Base-by-base conservation (phyloP, 2,113 vertebrate species). In the Willisornis vidua region DNA sequence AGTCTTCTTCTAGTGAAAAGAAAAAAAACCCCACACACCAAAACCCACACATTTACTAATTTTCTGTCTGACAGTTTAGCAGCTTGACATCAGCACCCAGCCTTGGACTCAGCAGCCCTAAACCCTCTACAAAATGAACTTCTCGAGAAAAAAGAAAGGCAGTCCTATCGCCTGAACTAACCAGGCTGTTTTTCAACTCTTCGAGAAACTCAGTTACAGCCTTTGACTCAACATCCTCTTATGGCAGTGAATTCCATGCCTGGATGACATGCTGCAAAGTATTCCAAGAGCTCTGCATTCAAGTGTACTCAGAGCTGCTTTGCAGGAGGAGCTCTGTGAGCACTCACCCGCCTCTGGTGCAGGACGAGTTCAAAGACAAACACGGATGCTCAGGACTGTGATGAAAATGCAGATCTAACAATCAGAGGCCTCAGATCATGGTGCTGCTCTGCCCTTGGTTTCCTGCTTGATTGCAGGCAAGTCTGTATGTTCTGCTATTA, bases 171-270 rank as follows among this genome's bases (percentile, higher is more conserved):
- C 48, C 39, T 79, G 19, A 91, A 81, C 19, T 49, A 72, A 61
- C 62, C 58, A 61, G 48, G 45, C 54, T 76, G 77, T 24, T 86
- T 86, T 90, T 80, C 62, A 87, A 2, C 45, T 45, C 45, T 75
- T 85, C 3, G 10, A 29, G 77, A 91, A 92, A 65, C 52, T 82
- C 29, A 1, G 68, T 54, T 70, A 6, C 65, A 82, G 75, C 51
- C 59, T 74, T 95, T 55, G 48, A 55, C 63, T 95, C 67, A 11
- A 58, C 59, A 37, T 90, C 94, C 55, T 94, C 78, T 93, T 48
- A 83, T 10, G 85, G 87, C 93, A 83, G 82, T 90, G 92, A 74
- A 63, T 91, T 83, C 87, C 91, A 14, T 3, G 49, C 49, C 78
- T 54, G 59, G 76, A 35, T 85, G 70, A 39, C 90, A 78, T 1